phyloP scores from a whole-genome alignment of 2,113 vertebrate species.

The Mus musculus region DNA sequence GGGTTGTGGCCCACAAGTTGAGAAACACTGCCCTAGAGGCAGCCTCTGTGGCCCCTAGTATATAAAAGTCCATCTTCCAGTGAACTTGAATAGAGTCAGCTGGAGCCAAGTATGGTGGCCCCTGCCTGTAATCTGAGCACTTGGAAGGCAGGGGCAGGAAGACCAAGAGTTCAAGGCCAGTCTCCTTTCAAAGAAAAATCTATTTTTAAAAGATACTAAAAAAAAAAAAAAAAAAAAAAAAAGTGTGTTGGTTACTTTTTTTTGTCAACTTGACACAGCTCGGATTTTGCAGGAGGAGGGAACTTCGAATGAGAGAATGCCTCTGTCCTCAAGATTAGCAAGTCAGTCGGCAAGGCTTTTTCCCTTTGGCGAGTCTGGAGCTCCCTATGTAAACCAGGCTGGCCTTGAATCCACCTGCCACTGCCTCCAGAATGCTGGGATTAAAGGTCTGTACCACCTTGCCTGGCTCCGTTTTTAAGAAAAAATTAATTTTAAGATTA shows the following conservation, averaged over 20 bases:
- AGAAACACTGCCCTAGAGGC: background rate
- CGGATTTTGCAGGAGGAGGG: background rate
- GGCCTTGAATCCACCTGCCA: background rate
- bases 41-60: background rate
- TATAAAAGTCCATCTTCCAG: background rate
- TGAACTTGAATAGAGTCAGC: background rate
- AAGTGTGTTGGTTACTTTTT: too few species aligned
- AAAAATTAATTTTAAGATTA: too few species aligned
- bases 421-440: background rate
- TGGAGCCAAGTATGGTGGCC: background rate
- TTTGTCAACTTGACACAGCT: background rate
- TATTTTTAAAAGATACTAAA: too few species aligned
- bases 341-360: background rate
- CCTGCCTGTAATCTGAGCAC: background rate
- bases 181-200: too few species aligned
- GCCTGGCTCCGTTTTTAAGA: background rate
- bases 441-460: background rate
- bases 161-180: background rate
- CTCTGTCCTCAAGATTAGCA: background rate
- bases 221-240: too few species aligned
- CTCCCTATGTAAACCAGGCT: too few species aligned
- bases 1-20: background rate
- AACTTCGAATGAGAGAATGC: background rate
- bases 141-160: background rate
- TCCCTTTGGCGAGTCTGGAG: background rate